Base-by-base conservation (phyloP, 2,888 invertebrate genomes). In the Hemithea aestivaria region DNA sequence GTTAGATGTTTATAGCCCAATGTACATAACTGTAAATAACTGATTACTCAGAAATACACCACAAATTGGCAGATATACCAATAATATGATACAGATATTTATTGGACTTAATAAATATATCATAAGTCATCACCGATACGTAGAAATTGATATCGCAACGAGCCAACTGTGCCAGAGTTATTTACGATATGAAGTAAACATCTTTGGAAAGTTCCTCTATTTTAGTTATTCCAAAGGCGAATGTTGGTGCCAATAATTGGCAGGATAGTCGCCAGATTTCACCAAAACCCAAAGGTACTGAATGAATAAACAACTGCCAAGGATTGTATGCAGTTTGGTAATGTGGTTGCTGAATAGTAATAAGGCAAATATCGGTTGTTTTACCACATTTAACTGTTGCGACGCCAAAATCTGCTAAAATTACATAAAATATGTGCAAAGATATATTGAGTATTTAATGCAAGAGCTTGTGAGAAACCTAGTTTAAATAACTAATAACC, bases 181-280 rank as follows among this genome's bases (percentile, higher is more conserved):
- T 41, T 43, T 36, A 39, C 37, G 34, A 23, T 8, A 27, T 12
- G n/a, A 12, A 40, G 40, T 46, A 51, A 46, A 48, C 36, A 46
- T 40, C 7, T 35, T n/a, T 39, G 32, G 44, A 48, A 44, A 48
- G 35, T 27, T 25, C 20, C n/a, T n/a, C 6, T 11, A 41, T 20
- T 35, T 33, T 26, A 32, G 21, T 1, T 0, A 41, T 41, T 41
- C 33, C 22, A 26, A 23, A 33, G 8, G 26, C 29, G 29, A 32
- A 25, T 20, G 26, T 16, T 37, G 28, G 11, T 34, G 41, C 41
- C 33, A 41, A 29, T 29, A 41, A 29, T 41, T 27, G 33, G 36
- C 33, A 36, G 10, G 39, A 12, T 36, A 27, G 35, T 12, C 42
- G 50, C 50, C 50, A 50, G 32, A 50, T 53, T 53, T 53, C 48